Evolutionary conservation across 2,113 vertebrate genomes (phyloP).

Genomic region (Monopterus albus): DNA sequence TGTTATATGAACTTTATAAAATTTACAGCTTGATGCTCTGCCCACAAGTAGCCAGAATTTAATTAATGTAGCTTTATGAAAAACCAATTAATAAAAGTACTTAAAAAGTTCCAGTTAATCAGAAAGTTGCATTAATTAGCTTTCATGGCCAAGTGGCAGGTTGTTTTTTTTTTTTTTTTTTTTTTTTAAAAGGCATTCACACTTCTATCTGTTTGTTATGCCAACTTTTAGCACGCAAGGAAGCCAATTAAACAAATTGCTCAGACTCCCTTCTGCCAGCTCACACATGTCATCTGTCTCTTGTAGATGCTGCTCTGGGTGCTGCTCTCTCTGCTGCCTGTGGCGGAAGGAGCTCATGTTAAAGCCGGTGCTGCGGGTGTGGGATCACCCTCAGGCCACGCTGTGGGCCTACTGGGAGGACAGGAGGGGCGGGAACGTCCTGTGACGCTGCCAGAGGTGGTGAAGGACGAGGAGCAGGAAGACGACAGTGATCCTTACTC

Average conservation of each 20-base stretch:
- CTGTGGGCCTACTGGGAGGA: slow-evolving; percentile 55
- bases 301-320: slow-evolving; percentile 80
- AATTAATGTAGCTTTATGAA: too few relatives aligned
- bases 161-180: too few relatives aligned
- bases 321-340: slow-evolving; percentile 79
- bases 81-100: too few relatives aligned
- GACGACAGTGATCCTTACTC: slow-evolving; percentile 66
- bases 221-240: not conserved
- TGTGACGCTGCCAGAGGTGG: slow-evolving; percentile 70
- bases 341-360: slow-evolving; percentile 76
- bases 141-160: too few relatives aligned
- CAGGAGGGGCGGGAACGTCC: slow-evolving; percentile 71
- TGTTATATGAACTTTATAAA: too few relatives aligned
- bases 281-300: slow-evolving; percentile 13
- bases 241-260: not conserved
- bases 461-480: slow-evolving; percentile 75
- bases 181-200: too few relatives aligned
- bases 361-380: slow-evolving; percentile 40
- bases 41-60: too few relatives aligned
- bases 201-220: not conserved
- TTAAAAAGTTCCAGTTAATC: too few relatives aligned
- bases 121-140: too few relatives aligned
- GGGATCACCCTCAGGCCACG: slow-evolving; percentile 57
- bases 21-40: too few relatives aligned
- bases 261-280: not conserved